Base-by-base conservation (phyloP, 2,888 invertebrate genomes). In the Polietes domitor region DNA sequence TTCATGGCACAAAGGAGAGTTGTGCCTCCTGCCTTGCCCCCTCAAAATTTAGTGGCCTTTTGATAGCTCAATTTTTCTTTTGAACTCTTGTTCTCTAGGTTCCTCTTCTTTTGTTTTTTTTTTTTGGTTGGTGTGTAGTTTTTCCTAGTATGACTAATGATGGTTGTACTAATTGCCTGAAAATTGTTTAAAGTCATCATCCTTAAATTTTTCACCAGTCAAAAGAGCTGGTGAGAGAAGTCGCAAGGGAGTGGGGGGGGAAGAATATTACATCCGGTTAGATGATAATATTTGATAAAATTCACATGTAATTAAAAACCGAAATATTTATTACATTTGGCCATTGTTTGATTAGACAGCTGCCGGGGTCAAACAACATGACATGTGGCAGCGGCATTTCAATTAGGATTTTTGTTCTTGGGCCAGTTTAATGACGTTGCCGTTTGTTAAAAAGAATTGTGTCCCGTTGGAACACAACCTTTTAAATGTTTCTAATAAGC, bases 61-160 rank as follows among this genome's bases (percentile, higher is more conserved):
- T 76, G 80, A 83, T 83, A 77, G 63, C 80, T 83, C 61, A 80
- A 83, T 83, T 83, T 80, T 53, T 63, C 74, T 53, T 61, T 10
- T 24, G 41, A 2, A 50, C 15, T 17, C 17, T 37, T 43, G 26
- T 76, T 19, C 37, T 43, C 63, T 63, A n/a, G n/a, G 5, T 53
- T 5, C 32, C 32, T 17, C 28, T 74, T 19, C 32, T 41, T 43
- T 7, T 12, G 0, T 1, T 26, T 65, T 68, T 68, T 47, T n/a
- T n/a, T n/a, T n/a, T 3, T 47, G n/a, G n/a, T n/a, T n/a, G n/a
- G n/a, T n/a, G n/a, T n/a, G n/a, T n/a, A n/a, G n/a, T n/a, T n/a
- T n/a, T n/a, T n/a, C n/a, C 1, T 2, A n/a, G 47, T 47, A 47
- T 77, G 28, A 63, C 61, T 76, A 77, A 55, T 75, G 17, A 10